Percentiles rank a stretch among this genome's conserved stretches.
These are phyloP conservation scores for Anoplopoma fimbria DNA, from an alignment of 2,113 vertebrate genomes.

Conservation along the genomic window DNA sequence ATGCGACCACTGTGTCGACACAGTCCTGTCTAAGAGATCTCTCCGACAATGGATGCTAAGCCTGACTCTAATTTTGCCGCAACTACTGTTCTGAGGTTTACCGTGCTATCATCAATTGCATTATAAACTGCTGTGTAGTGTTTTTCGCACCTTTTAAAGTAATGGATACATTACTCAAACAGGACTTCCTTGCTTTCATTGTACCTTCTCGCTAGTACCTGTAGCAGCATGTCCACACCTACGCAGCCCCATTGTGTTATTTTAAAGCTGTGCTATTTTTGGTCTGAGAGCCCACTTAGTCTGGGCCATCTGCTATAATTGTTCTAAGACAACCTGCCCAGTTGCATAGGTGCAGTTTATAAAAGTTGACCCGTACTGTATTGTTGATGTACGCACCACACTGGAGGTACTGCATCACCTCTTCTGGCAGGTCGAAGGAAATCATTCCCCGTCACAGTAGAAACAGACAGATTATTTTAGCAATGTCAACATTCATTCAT, in stretches of 20 bases:
- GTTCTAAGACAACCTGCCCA: constrained; percentile 1
- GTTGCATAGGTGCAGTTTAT: not conserved
- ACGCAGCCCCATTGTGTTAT: not conserved
- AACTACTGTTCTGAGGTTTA: not conserved
- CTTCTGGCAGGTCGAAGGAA: constrained; percentile 17
- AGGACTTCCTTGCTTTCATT: not conserved
- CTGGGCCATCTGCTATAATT: constrained; percentile 1
- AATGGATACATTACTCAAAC: not conserved
- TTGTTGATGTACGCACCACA: not conserved
- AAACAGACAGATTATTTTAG: constrained; percentile 37
- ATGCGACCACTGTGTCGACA: not conserved
- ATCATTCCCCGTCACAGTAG: constrained; percentile 31
- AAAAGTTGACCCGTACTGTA: not conserved
- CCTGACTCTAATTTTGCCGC: not conserved
- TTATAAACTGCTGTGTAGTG: not conserved
- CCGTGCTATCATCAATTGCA: not conserved
- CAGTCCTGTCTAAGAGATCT: too few relatives aligned
- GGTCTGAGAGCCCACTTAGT: not conserved
- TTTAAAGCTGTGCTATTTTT: constrained; percentile 37
- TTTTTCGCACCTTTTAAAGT: not conserved
- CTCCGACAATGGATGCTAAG: not conserved
- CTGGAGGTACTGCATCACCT: not conserved
- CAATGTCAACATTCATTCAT: constrained; percentile 41
- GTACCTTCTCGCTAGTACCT: not conserved
- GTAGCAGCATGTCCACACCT: constrained; percentile 14